phyloP scores from a whole-genome alignment of 2,888 invertebrate genomes.

The Tetragnatha montana region DNA sequence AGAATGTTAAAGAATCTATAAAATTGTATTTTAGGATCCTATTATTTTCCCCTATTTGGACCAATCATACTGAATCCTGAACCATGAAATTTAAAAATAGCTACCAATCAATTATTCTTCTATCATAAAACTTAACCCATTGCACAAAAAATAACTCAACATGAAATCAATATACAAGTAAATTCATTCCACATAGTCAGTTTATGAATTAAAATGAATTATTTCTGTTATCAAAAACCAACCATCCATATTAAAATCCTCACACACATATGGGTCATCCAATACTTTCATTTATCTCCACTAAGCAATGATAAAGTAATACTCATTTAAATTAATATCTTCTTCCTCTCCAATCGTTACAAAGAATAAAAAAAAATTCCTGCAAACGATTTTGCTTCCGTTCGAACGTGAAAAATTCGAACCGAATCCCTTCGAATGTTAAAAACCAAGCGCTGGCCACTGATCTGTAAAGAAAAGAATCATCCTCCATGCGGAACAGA shows the following conservation, averaged over 20 bases:
- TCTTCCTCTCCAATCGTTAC: not conserved
- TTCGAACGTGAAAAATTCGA: not conserved
- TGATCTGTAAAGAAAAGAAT: not conserved
- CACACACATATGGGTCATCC: not conserved
- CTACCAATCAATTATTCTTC: no score
- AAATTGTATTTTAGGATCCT: no score
- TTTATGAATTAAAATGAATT: no score
- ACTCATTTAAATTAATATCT: not conserved
- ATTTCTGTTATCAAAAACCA: not conserved
- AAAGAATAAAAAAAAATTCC: not conserved
- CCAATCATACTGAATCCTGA: no score
- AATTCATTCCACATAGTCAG: no score
- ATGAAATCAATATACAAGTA: no score
- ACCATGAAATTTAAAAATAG: no score
- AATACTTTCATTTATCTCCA: not conserved
- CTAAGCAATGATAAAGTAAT: not conserved
- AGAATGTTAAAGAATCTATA: no score
- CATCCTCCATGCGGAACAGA: not conserved
- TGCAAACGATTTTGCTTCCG: not conserved
- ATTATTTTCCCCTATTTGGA: no score
- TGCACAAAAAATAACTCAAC: no score
- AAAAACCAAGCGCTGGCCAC: not conserved
- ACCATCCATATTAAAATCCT: not conserved
- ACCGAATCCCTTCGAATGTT: not conserved
- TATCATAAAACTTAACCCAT: no score